Evolutionary conservation across 2,113 vertebrate species (phyloP).

Genomic region (Morphnarchus princeps): DNA sequence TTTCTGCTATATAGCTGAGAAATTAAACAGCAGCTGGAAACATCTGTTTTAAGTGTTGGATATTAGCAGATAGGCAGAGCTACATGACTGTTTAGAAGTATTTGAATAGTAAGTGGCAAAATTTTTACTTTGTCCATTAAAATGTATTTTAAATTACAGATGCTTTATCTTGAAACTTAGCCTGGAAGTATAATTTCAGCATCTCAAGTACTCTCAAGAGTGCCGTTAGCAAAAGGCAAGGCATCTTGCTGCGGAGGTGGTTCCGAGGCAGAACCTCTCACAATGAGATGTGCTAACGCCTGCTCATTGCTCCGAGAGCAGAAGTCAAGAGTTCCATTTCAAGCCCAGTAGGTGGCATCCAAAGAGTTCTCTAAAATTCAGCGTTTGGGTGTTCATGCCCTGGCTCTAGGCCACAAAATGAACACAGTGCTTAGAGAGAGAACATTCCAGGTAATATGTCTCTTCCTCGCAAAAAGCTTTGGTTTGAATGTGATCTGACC

Average conservation of each 20-base stretch:
- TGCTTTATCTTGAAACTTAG: background rate
- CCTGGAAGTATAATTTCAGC: background rate
- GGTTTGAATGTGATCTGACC: background rate
- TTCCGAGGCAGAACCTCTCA: background rate
- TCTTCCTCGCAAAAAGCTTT: background rate
- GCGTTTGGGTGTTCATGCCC: background rate
- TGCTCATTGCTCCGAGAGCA: background rate
- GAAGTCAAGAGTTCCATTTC: background rate
- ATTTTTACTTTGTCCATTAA: background rate
- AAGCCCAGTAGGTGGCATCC: conserved; percentile 50
- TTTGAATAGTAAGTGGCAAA: background rate
- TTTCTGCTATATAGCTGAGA: background rate
- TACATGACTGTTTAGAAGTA: background rate
- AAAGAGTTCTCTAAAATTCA: background rate
- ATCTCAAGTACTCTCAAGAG: background rate
- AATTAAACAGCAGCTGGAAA: background rate
- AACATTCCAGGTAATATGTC: background rate
- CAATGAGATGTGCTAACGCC: background rate
- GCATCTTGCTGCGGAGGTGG: background rate
- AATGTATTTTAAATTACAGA: background rate
- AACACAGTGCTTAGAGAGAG: background rate
- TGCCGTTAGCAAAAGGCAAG: background rate
- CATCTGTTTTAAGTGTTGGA: background rate
- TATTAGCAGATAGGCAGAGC: background rate
- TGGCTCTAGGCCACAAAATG: background rate